Percentiles rank a stretch among this genome's conserved stretches.
Conservation (phyloP, 1,140 invertebrate species). For the Oedothorax gibbosus region DNA sequence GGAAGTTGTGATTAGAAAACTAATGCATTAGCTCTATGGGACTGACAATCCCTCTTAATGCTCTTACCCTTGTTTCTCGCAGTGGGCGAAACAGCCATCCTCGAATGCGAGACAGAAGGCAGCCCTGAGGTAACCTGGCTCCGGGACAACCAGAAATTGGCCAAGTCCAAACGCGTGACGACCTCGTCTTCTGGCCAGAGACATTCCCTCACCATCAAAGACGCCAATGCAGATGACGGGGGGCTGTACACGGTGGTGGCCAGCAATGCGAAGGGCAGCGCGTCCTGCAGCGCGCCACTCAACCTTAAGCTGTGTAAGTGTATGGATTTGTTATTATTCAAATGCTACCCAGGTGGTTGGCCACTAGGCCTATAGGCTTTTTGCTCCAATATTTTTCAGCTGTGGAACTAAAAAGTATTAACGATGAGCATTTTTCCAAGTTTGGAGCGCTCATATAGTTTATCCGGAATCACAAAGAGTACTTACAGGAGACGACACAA, state of each 20-base stretch:
- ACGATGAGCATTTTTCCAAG: no score
- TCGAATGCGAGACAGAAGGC: slow-evolving; percentile 81
- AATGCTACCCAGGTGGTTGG: no score
- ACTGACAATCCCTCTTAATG: no score
- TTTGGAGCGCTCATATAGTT: no score
- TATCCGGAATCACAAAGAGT: no score
- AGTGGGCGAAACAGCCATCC: slow-evolving; percentile 87
- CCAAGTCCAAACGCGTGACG: slow-evolving; percentile 80
- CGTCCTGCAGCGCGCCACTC: slow-evolving; percentile 81
- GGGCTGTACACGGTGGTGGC: slow-evolving; percentile 93
- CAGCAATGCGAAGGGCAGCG: slow-evolving; percentile 82
- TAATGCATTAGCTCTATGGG: no score
- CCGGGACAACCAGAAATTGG: slow-evolving; percentile 87
- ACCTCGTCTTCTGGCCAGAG: slow-evolving; percentile 72
- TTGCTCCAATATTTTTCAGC: no score
- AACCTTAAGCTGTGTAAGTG: slow-evolving; percentile 75
- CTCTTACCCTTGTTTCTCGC: slow-evolving; percentile 61
- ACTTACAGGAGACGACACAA: no score
- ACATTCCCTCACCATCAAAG: slow-evolving; percentile 79
- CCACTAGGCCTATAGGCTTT: no score
- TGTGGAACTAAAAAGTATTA: no score
- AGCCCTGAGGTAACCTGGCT: slow-evolving; percentile 82
- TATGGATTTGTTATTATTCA: background rate
- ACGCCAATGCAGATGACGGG: slow-evolving; percentile 83
- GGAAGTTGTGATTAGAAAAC: no score